Evolutionary conservation across 2,797 vertebrate species (phyloP).

Genomic region (Cephalopachus bancanus): DNA sequence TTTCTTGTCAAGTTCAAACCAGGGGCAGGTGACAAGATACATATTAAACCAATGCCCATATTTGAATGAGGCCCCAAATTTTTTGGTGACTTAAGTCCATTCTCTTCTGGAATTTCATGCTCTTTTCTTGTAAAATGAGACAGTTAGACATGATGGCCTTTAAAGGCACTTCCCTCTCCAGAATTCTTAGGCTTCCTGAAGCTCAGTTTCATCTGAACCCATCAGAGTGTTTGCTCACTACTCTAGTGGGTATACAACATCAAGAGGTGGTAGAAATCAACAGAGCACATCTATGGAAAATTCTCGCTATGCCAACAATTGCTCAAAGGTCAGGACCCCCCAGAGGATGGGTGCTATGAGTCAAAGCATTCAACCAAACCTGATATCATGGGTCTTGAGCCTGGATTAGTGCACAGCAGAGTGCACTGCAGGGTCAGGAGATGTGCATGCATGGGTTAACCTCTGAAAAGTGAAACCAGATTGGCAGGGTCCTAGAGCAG

Average conservation of each 20-base stretch:
- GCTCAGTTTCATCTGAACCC: neutral
- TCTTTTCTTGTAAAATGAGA: neutral
- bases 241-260: neutral
- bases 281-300: neutral
- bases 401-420: neutral
- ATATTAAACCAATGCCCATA: neutral
- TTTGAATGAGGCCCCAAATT: neutral
- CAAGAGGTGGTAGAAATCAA: neutral
- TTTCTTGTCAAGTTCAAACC: neutral
- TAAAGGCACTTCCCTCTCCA: conserved; percentile 7
- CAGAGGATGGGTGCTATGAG: neutral
- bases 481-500: too few relatives aligned
- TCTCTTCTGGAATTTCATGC: neutral
- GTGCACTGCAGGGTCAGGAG: neutral
- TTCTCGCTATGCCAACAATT: neutral
- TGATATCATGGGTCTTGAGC: neutral
- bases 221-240: neutral
- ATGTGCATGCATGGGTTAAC: too few relatives aligned
- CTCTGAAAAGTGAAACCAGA: neutral
- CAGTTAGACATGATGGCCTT: neutral
- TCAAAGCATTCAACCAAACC: too few relatives aligned
- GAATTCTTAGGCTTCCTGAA: neutral
- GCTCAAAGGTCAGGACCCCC: neutral
- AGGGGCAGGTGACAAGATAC: neutral
- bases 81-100: neutral